These are phyloP conservation scores for Actias luna DNA, from an alignment of 2,888 invertebrate species.

Conservation along the genomic window DNA sequence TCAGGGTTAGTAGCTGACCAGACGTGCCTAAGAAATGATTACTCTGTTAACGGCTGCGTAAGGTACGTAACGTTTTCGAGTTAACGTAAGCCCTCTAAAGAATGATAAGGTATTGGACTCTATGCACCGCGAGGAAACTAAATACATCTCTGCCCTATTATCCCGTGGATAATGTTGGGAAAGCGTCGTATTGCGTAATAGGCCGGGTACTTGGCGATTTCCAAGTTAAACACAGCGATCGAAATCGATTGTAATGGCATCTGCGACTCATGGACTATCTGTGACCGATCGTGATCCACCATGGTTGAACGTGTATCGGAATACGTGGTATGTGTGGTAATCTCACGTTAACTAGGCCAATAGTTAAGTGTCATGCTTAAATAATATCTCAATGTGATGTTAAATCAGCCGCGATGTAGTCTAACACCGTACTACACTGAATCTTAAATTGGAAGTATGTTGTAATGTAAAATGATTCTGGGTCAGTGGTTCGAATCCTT, in stretches of 20 bases:
- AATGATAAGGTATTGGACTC: background rate
- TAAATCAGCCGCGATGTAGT: background rate
- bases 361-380: background rate
- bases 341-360: background rate
- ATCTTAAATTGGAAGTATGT: too few relatives aligned
- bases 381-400: background rate
- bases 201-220: slow-evolving; percentile 23
- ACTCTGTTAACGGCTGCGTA: too few relatives aligned
- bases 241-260: slow-evolving; percentile 15
- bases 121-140: background rate
- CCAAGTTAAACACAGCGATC: slow-evolving; percentile 21
- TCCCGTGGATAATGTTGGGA: slow-evolving; percentile 29
- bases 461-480: too few relatives aligned
- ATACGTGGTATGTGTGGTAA: slow-evolving; percentile 1
- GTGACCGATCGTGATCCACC: slow-evolving; percentile 13
- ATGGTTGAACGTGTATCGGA: slow-evolving; percentile 6
- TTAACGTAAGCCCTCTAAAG: background rate
- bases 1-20: too few relatives aligned
- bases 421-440: too few relatives aligned
- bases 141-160: slow-evolving; percentile 8
- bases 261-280: slow-evolving; percentile 16
- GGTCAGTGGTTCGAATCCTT: too few relatives aligned
- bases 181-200: slow-evolving; percentile 38
- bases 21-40: too few relatives aligned
- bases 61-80: too few relatives aligned